These are phyloP conservation scores for Smutsia gigantea DNA, from an alignment of 2,797 vertebrate genomes.

Conservation along the genomic window DNA sequence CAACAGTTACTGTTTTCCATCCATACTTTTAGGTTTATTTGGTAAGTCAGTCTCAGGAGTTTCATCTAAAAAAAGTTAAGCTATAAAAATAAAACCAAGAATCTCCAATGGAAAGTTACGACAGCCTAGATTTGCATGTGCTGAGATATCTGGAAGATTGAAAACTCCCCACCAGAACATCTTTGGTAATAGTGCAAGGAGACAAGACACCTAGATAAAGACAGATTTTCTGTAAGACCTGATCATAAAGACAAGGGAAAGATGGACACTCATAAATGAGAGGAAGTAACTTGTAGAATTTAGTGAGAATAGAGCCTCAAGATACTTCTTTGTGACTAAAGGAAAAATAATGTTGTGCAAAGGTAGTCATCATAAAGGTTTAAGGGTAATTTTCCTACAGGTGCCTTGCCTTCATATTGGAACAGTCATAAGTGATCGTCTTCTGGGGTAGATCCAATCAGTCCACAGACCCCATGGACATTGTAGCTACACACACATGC, in stretches of 20 bases:
- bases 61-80: slow-evolving; percentile 9
- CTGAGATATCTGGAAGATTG: neutral
- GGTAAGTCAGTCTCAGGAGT: neutral
- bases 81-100: neutral
- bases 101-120: neutral
- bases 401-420: neutral
- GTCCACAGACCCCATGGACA: neutral
- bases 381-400: neutral
- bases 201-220: neutral
- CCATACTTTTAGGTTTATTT: neutral
- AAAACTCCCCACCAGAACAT: neutral
- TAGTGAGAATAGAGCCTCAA: neutral
- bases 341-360: neutral
- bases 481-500: neutral
- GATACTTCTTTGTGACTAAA: neutral
- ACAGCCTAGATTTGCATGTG: neutral
- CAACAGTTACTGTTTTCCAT: neutral
- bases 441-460: neutral
- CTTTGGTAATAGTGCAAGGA: neutral
- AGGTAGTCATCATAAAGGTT: neutral
- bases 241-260: neutral
- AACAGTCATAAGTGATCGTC: neutral
- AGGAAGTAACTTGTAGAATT: neutral
- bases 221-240: neutral
- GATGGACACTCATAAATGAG: neutral